Conservation (phyloP, 2,797 vertebrate genomes). For the Lutjanus argentimaculatus region DNA sequence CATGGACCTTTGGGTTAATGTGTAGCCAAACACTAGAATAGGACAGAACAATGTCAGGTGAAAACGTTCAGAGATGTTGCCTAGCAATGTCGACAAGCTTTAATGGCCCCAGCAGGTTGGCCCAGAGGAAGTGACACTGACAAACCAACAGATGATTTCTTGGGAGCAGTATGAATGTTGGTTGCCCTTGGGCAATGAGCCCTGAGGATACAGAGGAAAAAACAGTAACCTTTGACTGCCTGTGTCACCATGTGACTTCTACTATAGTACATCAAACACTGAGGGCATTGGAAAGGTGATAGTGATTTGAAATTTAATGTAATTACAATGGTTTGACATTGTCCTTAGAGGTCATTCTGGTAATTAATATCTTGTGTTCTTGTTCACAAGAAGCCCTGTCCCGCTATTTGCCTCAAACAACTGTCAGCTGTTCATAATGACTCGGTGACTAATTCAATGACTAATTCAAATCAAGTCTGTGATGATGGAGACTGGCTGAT, state of each 20-base stretch:
- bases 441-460: not conserved
- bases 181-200: not conserved
- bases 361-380: not conserved
- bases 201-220: constrained; percentile 3
- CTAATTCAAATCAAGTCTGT: constrained; percentile 9
- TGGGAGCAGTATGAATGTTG: not conserved
- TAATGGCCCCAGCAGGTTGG: constrained; percentile 8
- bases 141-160: constrained; percentile 19
- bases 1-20: constrained; percentile 54
- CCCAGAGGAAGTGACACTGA: constrained; percentile 4
- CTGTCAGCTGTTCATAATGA: not conserved
- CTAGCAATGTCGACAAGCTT: not conserved
- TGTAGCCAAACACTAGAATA: constrained; percentile 48
- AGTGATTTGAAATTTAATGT: not conserved
- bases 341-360: not conserved
- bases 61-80: constrained; percentile 29
- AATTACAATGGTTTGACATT: not conserved
- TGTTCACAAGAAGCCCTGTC: not conserved
- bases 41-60: constrained; percentile 19
- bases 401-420: not conserved
- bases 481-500: not conserved
- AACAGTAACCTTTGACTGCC: constrained; percentile 6
- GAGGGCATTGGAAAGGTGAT: not conserved
- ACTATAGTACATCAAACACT: not conserved
- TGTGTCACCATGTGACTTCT: constrained; percentile 10